A percentile compares a stretch with the other conserved stretches of the same genome.
These are phyloP conservation scores for Alviniconcha strummeri DNA, from an alignment of 2,888 invertebrate species.

Conservation along the genomic window DNA sequence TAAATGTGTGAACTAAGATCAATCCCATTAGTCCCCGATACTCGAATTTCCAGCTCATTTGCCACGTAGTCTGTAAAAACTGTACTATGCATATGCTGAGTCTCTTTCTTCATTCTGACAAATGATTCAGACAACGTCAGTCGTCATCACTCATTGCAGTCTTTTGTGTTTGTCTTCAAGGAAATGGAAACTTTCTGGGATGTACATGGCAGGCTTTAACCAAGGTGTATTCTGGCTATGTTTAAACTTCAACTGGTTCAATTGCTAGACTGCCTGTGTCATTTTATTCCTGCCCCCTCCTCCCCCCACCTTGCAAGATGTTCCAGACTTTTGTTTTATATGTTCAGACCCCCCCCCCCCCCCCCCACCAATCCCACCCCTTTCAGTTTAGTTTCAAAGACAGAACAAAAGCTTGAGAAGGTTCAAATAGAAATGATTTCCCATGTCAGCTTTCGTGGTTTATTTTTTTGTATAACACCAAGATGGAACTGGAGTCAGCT, in stretches of 20 bases:
- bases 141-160: too few species aligned
- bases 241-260: background rate
- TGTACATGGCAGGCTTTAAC: background rate
- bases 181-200: background rate
- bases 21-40: too few species aligned
- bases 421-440: background rate
- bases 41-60: too few species aligned
- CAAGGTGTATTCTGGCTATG: background rate
- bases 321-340: background rate
- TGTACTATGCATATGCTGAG: too few species aligned
- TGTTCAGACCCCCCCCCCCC: background rate
- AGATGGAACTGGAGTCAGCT: too few species aligned
- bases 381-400: background rate
- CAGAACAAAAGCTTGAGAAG: background rate
- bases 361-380: background rate
- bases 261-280: background rate
- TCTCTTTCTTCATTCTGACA: too few species aligned
- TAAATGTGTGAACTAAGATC: too few species aligned
- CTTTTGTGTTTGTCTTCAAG: background rate
- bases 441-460: background rate
- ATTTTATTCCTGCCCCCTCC: background rate
- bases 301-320: background rate
- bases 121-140: too few species aligned
- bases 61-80: too few species aligned
- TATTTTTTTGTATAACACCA: background rate